Base-by-base conservation (phyloP, 2,797 vertebrate species). In the Adelosebastes latens region DNA sequence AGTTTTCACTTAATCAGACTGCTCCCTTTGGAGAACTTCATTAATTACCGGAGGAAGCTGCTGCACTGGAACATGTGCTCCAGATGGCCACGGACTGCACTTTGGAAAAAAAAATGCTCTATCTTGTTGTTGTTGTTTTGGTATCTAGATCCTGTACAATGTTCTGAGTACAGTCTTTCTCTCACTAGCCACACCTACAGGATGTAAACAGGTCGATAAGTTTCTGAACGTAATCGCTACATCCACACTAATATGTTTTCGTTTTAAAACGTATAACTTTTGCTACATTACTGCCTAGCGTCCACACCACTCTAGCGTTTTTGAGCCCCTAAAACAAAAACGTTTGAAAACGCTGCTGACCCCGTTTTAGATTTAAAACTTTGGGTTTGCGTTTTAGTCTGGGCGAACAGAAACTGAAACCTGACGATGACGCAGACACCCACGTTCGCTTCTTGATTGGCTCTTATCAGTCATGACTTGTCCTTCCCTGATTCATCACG, bases 11-110 rank as follows among this genome's bases (percentile, higher is more conserved):
- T 94, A 93, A 94, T 93, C 90, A 88, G 84, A 83, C 86, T 32
- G 53, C 84, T 94, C 90, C 89, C 89, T 88, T 92, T 77, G 82
- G 93, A 92, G 88, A 87, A 80, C 78, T 83, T 82, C 82, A 89
- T 95, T 95, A 94, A 94, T 95, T 93, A 94, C 92, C 82, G 88
- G 39, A 92, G 80, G 82, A 94, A 86, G 79, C 85, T 90, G 78
- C 73, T 87, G 65, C 61, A 55, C 46, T 83, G 77, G 72, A 92
- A 91, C 86, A 87, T 77, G 55, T 84, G 80, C 79, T 89, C 77
- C 86, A 93, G 81, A 87, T 92, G 92, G 88, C 52, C 86, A 83
- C 36, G 8, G 66, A 75, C 66, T 82, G 79, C n/a, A 69, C 70
- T 80, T 74, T 27, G 16, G 56, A 22, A 62, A 59, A 72, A n/a